Conservation (phyloP, 2,113 vertebrate genomes). For the Tychaedon coryphoeus region DNA sequence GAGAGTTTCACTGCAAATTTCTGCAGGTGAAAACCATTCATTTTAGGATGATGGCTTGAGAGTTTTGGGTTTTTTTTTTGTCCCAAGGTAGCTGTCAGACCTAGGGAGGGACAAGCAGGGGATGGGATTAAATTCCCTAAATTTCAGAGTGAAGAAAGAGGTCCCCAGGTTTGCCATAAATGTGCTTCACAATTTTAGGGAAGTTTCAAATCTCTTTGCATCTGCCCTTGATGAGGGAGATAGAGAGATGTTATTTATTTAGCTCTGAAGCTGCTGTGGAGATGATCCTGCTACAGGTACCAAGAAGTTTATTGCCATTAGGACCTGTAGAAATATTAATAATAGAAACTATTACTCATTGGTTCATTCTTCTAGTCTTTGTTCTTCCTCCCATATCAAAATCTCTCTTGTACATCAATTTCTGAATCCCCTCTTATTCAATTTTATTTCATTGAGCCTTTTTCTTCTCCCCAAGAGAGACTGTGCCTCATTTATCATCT, state of each 20-base stretch:
- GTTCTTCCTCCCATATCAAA: neutral
- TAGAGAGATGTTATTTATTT: neutral
- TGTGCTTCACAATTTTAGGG: neutral
- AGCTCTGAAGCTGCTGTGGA: neutral
- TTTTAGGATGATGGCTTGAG: neutral
- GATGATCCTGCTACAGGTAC: neutral
- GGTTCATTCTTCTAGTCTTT: neutral
- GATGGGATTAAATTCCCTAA: neutral
- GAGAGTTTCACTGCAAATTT: neutral
- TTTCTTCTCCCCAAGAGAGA: neutral
- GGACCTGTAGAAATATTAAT: neutral
- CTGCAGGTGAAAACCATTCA: neutral
- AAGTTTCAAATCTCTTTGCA: neutral
- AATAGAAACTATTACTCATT: neutral
- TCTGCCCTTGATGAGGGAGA: neutral
- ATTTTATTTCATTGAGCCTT: neutral
- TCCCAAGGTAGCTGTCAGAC: neutral
- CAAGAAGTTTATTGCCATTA: neutral
- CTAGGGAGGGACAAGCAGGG: neutral
- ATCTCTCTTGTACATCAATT: neutral
- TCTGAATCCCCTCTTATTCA: neutral
- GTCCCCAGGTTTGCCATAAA: neutral
- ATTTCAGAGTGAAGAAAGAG: neutral
- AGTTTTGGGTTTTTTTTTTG: neutral
- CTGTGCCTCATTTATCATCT: neutral